Conservation (phyloP, 1,140 invertebrate genomes). For the Coptotermes formosanus region DNA sequence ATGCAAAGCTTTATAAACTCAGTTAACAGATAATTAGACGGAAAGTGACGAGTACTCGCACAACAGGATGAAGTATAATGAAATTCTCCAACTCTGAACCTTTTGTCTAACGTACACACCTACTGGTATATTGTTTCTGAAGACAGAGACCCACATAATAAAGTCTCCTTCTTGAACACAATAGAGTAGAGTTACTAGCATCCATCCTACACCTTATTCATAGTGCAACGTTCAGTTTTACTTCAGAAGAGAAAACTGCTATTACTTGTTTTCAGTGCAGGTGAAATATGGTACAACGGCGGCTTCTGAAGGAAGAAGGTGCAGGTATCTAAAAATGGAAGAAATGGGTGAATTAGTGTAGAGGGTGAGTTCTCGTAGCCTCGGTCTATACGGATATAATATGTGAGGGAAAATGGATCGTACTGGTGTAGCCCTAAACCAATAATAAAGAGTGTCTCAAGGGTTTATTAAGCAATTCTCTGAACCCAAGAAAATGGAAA, state of each 20-base stretch:
- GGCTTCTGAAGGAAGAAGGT: not conserved
- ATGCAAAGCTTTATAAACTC: not conserved
- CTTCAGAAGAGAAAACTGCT: too few species aligned
- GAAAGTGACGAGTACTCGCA: not conserved
- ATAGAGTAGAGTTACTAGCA: not conserved
- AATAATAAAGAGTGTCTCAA: too few species aligned
- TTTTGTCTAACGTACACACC: not conserved
- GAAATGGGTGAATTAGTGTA: not conserved
- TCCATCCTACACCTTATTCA: not conserved
- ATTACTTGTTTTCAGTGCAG: not conserved
- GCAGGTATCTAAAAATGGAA: not conserved
- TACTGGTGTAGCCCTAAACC: not conserved
- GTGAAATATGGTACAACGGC: not conserved
- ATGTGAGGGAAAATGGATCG: not conserved
- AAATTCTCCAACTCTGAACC: not conserved
- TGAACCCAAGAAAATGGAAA: too few species aligned
- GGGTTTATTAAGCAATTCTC: too few species aligned
- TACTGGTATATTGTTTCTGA: slow-evolving; percentile 1
- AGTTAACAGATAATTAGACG: slow-evolving; percentile 1
- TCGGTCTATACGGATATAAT: not conserved
- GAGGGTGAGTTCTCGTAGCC: not conserved
- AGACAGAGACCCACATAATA: not conserved
- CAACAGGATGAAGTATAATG: not conserved
- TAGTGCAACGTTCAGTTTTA: not conserved
- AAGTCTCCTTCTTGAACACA: not conserved